Conservation (phyloP, 2,113 vertebrate species). For the Archilochus colubris region DNA sequence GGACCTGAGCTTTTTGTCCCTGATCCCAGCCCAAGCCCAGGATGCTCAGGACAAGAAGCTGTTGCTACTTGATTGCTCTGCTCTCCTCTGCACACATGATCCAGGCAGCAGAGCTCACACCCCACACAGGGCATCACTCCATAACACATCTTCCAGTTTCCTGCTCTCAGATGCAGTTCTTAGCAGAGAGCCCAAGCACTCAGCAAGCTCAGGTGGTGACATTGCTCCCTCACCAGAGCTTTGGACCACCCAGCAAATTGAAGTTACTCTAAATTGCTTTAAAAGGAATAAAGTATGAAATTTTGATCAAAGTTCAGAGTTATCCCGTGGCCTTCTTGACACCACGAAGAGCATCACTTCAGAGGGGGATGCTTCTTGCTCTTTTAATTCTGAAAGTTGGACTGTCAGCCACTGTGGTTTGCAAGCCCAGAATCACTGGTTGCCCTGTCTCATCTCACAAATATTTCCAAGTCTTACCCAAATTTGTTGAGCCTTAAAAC, state of each 20-base stretch:
- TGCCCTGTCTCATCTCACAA: not conserved
- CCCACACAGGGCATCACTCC: not conserved
- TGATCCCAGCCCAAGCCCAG: not conserved
- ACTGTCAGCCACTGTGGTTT: not conserved
- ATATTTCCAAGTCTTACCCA: not conserved
- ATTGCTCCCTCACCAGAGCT: not conserved
- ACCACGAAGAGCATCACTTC: not conserved
- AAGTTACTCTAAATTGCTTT: not conserved
- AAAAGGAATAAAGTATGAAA: not conserved
- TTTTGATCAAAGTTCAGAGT: not conserved
- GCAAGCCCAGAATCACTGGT: not conserved
- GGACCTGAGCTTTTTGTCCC: not conserved
- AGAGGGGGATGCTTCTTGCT: not conserved
- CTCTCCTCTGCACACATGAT: not conserved
- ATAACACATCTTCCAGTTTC: not conserved
- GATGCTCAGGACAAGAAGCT: not conserved
- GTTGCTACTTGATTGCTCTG: not conserved
- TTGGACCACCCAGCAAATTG: not conserved
- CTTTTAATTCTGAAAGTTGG: not conserved
- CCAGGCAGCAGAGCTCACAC: not conserved
- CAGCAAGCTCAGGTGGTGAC: rapidly evolving
- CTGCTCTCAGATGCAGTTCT: not conserved
- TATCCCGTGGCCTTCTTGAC: not conserved
- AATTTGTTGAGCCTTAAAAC: not conserved
- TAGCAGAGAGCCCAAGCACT: not conserved